phyloP scores from a whole-genome alignment of 2,797 vertebrate genomes.

The Smutsia temminckii region DNA sequence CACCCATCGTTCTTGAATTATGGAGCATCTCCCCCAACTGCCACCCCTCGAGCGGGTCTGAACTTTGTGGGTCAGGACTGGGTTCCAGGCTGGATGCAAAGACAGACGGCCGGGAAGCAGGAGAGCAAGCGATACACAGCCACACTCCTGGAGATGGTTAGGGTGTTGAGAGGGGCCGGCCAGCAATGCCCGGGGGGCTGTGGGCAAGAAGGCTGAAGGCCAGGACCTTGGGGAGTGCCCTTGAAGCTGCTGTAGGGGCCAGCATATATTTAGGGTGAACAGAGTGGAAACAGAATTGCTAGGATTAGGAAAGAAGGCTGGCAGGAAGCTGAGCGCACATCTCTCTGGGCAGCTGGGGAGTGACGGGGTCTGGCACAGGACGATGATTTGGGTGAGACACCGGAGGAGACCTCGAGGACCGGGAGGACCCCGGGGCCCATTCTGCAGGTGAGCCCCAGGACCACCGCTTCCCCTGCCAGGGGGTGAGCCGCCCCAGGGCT shows the following conservation, averaged over 20 bases:
- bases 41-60: neutral
- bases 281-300: fast-evolving
- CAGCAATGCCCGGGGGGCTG: fast-evolving
- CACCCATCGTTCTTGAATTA: fast-evolving
- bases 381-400: neutral
- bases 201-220: neutral
- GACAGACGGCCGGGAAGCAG: neutral
- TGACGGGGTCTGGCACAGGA: neutral
- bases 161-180: neutral
- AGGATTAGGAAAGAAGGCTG: neutral
- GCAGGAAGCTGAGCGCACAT: neutral
- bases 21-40: neutral
- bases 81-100: neutral
- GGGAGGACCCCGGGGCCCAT: neutral
- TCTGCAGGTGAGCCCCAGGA: neutral
- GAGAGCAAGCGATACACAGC: neutral
- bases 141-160: neutral
- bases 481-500: too few relatives aligned
- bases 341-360: neutral
- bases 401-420: fast-evolving
- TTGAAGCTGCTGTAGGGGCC: too few relatives aligned
- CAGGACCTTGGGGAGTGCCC: neutral
- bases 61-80: fast-evolving
- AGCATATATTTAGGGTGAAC: neutral
- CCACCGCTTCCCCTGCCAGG: neutral